Evolutionary conservation across 2,888 invertebrate species (phyloP).

Genomic region (Leucophenga maculata): DNA sequence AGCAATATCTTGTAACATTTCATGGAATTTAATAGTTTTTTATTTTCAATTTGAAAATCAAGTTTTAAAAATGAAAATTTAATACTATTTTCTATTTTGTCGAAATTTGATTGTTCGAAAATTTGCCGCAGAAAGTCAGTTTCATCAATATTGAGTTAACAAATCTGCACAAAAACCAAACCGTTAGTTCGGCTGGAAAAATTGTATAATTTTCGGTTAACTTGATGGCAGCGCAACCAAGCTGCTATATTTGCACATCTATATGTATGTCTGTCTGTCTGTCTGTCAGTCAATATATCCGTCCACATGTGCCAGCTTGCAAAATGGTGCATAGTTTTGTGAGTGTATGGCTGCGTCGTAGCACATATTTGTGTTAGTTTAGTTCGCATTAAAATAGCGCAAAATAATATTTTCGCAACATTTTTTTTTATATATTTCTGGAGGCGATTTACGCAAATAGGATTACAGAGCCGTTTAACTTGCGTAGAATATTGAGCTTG

Average conservation of each 20-base stretch:
- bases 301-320: too few species aligned
- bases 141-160: constrained; percentile 15
- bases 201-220: neutral
- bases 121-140: neutral
- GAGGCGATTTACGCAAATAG: neutral
- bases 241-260: neutral
- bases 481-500: neutral
- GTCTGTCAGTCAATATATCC: too few species aligned
- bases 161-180: constrained; percentile 3
- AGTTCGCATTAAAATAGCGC: constrained; percentile 7
- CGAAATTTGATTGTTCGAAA: neutral
- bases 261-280: neutral
- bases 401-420: neutral
- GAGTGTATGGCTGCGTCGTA: neutral
- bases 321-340: neutral
- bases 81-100: neutral
- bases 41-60: too few species aligned
- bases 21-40: neutral
- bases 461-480: constrained; percentile 5
- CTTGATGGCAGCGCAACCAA: neutral
- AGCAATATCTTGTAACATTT: constrained; percentile 20
- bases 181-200: neutral
- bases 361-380: constrained; percentile 6
- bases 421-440: neutral
- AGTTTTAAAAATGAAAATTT: neutral